These are phyloP conservation scores for Butorides virescens DNA, from an alignment of 2,113 vertebrate species.

Conservation along the genomic window DNA sequence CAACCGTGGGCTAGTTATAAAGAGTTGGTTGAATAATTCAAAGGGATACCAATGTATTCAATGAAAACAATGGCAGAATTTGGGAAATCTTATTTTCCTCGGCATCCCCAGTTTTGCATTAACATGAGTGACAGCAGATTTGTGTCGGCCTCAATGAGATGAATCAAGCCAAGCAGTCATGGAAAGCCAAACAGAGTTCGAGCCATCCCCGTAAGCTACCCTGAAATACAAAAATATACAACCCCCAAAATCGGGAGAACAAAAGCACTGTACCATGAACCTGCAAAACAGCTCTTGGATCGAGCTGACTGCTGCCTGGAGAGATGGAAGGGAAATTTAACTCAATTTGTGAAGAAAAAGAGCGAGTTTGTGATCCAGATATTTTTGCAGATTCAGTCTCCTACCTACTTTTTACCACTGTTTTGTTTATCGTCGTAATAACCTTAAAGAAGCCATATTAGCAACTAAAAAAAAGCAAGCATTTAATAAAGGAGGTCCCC, in stretches of 20 bases:
- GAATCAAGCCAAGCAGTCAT: background rate
- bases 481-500: background rate
- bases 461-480: background rate
- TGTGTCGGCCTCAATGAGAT: background rate
- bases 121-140: background rate
- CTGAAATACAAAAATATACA: background rate
- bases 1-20: background rate
- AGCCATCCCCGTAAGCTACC: background rate
- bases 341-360: background rate
- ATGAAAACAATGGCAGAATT: background rate
- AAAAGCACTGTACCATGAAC: background rate
- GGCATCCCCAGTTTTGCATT: background rate
- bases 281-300: background rate
- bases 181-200: background rate
- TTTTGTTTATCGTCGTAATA: background rate
- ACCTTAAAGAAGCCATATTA: background rate
- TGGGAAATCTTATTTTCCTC: background rate
- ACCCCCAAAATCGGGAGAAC: background rate
- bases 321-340: background rate
- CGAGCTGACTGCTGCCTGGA: background rate
- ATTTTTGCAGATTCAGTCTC: background rate
- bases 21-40: background rate
- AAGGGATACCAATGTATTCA: background rate
- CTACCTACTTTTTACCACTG: background rate
- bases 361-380: background rate